phyloP scores from a whole-genome alignment of 2,888 invertebrate species.

The Anodontia alba region DNA sequence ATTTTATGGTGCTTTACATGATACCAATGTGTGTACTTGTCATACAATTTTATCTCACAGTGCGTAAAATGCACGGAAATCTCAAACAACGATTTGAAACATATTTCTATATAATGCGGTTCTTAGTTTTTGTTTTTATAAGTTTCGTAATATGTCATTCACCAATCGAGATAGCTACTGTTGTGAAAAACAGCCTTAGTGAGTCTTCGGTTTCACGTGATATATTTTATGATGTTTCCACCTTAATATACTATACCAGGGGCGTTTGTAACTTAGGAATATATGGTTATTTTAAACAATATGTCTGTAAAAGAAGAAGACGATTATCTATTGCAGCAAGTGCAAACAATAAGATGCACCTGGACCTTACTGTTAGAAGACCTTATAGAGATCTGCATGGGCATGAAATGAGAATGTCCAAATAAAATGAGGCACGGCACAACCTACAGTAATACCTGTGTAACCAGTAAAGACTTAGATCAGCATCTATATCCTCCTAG shows the following conservation, averaged over 20 bases:
- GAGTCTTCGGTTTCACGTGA: conserved; percentile 5
- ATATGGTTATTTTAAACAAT: conserved; percentile 77
- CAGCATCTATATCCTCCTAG: too few species aligned
- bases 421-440: neutral
- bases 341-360: conserved; percentile 1
- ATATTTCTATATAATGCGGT: conserved; percentile 68
- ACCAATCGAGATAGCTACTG: conserved; percentile 72
- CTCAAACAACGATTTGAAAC: conserved; percentile 64
- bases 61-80: conserved; percentile 56
- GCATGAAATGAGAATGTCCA: conserved; percentile 24
- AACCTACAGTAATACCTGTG: too few species aligned
- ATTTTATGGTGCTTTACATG: conserved; percentile 71
- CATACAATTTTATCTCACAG: conserved; percentile 56
- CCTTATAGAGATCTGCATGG: conserved; percentile 25
- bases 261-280: conserved; percentile 75
- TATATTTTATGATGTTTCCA: conserved; percentile 50
- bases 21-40: conserved; percentile 58
- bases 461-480: too few species aligned
- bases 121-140: conserved; percentile 63
- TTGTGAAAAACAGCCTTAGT: conserved; percentile 55
- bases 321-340: conserved; percentile 21
- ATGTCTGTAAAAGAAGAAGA: conserved; percentile 68
- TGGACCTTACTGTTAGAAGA: conserved; percentile 33
- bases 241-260: conserved; percentile 59
- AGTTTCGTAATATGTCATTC: conserved; percentile 63